A percentile compares a stretch with the other conserved stretches of the same genome.
Conservation (phyloP, 2,113 vertebrate species). For the Limanda limanda region DNA sequence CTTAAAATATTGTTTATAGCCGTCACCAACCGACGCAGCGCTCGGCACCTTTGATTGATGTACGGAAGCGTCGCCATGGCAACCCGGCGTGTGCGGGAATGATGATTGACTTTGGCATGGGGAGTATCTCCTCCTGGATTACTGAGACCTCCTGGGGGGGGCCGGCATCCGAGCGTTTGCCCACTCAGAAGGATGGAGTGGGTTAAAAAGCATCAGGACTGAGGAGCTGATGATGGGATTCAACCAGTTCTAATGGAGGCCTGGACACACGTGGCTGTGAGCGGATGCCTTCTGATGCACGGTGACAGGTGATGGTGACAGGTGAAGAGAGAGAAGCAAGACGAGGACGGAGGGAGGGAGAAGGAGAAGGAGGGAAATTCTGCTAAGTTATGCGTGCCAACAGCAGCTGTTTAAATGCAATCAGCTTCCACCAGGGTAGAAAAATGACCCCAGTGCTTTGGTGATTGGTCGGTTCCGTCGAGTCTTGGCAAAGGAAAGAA, state of each 20-base stretch:
- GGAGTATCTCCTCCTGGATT: conserved; percentile 55
- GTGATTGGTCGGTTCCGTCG: conserved; percentile 27
- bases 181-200: too few relatives aligned
- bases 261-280: background rate
- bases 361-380: conserved; percentile 10
- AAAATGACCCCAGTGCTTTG: conserved; percentile 31
- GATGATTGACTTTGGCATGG: conserved; percentile 51
- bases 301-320: conserved; percentile 37
- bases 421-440: conserved; percentile 40
- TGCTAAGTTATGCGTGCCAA: conserved; percentile 36
- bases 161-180: conserved; percentile 5
- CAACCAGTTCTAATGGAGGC: background rate
- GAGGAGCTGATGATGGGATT: conserved; percentile 30
- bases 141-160: conserved; percentile 47
- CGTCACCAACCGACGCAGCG: conserved; percentile 54
- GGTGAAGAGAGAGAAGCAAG: background rate
- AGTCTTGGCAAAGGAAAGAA: conserved; percentile 41
- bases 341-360: background rate
- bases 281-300: conserved; percentile 16
- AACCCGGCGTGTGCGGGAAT: conserved; percentile 50
- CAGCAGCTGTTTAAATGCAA: conserved; percentile 54
- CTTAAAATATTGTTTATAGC: conserved; percentile 63
- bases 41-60: conserved; percentile 69
- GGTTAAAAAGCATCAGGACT: conserved; percentile 29
- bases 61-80: conserved; percentile 55